These are phyloP conservation scores for Muraenolepis orangiensis DNA, from an alignment of 2,797 vertebrate genomes.

Conservation along the genomic window DNA sequence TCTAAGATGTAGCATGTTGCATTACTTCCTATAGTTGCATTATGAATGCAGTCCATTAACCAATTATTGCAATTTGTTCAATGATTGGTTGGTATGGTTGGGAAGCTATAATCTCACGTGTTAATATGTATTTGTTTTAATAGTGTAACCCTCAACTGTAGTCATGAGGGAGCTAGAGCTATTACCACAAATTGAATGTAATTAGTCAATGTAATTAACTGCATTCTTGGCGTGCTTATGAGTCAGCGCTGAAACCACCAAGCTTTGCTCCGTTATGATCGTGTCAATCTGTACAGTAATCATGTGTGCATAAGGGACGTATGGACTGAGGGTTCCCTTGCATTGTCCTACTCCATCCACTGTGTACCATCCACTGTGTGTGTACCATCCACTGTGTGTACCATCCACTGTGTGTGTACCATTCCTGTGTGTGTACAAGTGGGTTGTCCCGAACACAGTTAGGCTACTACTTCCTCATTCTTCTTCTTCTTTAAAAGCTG, in stretches of 20 bases:
- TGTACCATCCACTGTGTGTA: background rate
- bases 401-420: background rate
- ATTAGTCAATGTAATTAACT: constrained; percentile 17
- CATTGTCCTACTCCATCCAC: background rate
- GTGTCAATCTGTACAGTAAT: background rate
- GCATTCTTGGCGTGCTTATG: background rate
- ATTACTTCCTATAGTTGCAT: background rate
- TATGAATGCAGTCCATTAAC: background rate
- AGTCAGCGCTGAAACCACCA: background rate
- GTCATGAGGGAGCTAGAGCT: background rate
- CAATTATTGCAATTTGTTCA: background rate
- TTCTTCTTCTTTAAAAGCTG: constrained; percentile 68
- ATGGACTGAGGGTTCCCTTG: background rate
- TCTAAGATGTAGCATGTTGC: background rate
- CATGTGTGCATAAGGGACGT: background rate
- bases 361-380: background rate
- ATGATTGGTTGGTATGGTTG: background rate
- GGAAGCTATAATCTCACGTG: background rate
- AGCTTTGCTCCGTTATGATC: background rate
- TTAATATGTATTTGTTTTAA: background rate
- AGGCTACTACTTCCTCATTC: constrained; percentile 75
- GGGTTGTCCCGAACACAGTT: background rate
- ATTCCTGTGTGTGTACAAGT: background rate
- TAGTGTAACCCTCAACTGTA: background rate
- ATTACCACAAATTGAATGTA: constrained; percentile 38